Conservation (phyloP, 2,113 vertebrate species). For the Lepidothrix coronata region DNA sequence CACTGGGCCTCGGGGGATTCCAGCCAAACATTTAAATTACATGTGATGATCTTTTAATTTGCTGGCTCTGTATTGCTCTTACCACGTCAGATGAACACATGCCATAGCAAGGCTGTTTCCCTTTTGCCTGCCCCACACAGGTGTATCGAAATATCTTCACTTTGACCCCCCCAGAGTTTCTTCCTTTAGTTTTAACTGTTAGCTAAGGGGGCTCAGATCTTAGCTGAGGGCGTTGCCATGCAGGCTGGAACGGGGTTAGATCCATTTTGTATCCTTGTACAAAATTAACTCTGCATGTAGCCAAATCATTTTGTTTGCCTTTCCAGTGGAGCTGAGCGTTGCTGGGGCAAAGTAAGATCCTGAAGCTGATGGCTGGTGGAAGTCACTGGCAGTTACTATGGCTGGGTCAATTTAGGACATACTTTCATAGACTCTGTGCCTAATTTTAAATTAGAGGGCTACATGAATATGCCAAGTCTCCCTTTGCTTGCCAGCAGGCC, state of each 20-base stretch:
- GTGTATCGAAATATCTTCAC: background rate
- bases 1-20: background rate
- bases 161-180: background rate
- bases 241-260: background rate
- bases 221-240: background rate
- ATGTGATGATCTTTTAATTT: conserved; percentile 4
- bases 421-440: background rate
- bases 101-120: background rate
- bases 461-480: background rate
- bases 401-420: background rate
- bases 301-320: background rate
- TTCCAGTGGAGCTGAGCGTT: background rate
- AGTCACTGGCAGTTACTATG: background rate
- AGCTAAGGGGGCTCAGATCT: background rate
- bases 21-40: background rate
- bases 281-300: background rate
- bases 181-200: background rate
- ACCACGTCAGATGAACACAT: background rate
- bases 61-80: background rate
- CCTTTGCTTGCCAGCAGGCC: background rate
- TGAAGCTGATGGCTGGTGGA: background rate
- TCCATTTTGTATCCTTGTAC: background rate
- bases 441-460: background rate
- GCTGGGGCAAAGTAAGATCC: background rate
- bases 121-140: background rate